These are phyloP conservation scores for Heliconius charithonia DNA, from an alignment of 2,888 invertebrate genomes.

Conservation along the genomic window DNA sequence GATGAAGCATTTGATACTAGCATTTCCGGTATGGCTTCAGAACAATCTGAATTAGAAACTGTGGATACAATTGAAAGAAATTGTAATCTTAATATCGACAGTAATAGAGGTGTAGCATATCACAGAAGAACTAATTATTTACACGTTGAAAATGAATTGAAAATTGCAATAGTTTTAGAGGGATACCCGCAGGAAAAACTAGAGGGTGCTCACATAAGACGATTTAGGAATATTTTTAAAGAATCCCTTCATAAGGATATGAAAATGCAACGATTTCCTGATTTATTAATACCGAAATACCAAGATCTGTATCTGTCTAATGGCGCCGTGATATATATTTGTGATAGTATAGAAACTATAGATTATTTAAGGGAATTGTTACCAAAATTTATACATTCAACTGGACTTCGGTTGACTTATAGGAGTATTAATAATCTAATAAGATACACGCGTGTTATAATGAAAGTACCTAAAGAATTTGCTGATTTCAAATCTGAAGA, in stretches of 20 bases:
- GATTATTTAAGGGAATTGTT: conserved; percentile 71
- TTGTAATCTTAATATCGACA: conserved; percentile 71
- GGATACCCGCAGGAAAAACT: conserved; percentile 74
- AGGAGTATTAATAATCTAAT: conserved; percentile 68
- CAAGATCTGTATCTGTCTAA: conserved; percentile 76
- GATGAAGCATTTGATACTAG: conserved; percentile 55
- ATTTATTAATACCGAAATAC: conserved; percentile 73
- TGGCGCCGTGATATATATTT: conserved; percentile 76
- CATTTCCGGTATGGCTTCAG: conserved; percentile 61
- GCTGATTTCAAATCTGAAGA: conserved; percentile 68
- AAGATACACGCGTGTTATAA: conserved; percentile 72
- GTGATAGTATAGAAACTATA: conserved; percentile 76
- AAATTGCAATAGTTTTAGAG: conserved; percentile 72
- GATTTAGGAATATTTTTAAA: conserved; percentile 73
- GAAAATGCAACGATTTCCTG: conserved; percentile 68
- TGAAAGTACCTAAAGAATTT: conserved; percentile 68
- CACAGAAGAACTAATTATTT: conserved; percentile 76
- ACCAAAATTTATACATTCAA: conserved; percentile 71
- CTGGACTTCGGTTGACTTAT: conserved; percentile 69
- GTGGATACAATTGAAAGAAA: conserved; percentile 62
- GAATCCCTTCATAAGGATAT: conserved; percentile 74
- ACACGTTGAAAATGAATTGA: conserved; percentile 72
- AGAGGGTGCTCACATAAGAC: conserved; percentile 72
- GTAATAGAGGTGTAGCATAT: conserved; percentile 74
- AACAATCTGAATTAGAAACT: conserved; percentile 69